Evolutionary conservation across 2,888 invertebrate species (phyloP), one percentile per base, ranked within the genome.

Genomic region (Gnatocerus cornutus): DNA sequence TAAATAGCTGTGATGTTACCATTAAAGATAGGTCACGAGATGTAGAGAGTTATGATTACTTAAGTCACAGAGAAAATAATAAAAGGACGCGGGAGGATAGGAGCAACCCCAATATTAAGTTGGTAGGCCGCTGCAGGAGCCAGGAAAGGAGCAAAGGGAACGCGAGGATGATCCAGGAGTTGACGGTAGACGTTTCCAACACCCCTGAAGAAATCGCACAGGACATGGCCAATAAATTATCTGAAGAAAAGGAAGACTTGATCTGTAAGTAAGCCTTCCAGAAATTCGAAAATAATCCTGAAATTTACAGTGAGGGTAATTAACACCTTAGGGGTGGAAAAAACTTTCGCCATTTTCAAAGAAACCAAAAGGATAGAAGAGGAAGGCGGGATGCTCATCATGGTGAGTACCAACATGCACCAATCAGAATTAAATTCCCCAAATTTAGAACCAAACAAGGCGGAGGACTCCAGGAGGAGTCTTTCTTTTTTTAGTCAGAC

Each of bases 401-500:
- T 92, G 90, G 93, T 92, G 84, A 65, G 37, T 46, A 12, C n/a
- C 33, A 33, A 33, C 33, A 2, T 33, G 3, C 29, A 39, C 13
- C 13, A 37, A 9, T 50, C 41, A 9, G 65, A 29, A 70, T 71
- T 83, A 16, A 39, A 50, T 50, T 46, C 29, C 16, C 16, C 16
- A 33, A 14, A 39, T 83, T 56, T 80, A 92, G 91, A 94, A 94
- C 84, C 92, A 93, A 50, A 89, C 88, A 5, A 89, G 96, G 61
- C 89, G 96, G 59, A 88, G 96, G 73, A 96, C 96, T 3, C 91
- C 96, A 0, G 96, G 96, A 8, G 96, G 96, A 14, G 90, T 96
- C 46, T 96, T 91, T 84, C 87, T 97, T 45, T 93, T 91, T 82
- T 86, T 96, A n/a, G 85, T 96, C 14, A 93, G 94, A 82, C 89